These are phyloP conservation scores for Bradynema listronoti DNA, from an alignment of 1,140 invertebrate species.

Conservation along the genomic window DNA sequence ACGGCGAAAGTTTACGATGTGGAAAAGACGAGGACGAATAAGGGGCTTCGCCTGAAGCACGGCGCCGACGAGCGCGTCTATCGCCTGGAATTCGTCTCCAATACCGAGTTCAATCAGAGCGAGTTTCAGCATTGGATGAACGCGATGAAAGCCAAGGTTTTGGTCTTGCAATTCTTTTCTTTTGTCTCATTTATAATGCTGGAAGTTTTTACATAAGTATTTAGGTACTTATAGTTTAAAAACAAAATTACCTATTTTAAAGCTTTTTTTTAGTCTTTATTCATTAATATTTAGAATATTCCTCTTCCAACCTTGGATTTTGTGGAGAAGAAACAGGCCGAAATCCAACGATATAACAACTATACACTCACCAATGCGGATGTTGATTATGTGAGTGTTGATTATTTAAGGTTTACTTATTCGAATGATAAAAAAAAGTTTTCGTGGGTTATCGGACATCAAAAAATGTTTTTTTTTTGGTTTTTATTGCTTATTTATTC, in stretches of 20 bases:
- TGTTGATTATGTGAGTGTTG: slow-evolving; percentile 65
- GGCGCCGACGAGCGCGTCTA: slow-evolving; percentile 84
- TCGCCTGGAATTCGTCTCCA: slow-evolving; percentile 91
- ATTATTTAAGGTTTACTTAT: not conserved
- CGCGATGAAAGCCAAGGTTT: slow-evolving; percentile 64
- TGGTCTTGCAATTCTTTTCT: not conserved
- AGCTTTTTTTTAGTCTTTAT: too few relatives aligned
- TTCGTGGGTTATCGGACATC: too few relatives aligned
- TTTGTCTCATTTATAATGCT: not conserved
- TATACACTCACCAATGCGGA: slow-evolving; percentile 82
- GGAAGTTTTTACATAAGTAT: too few relatives aligned
- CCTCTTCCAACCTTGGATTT: slow-evolving; percentile 75
- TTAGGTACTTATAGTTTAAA: too few relatives aligned
- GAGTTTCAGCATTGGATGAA: slow-evolving; percentile 91
- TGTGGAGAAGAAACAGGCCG: slow-evolving; percentile 75
- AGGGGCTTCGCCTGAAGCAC: slow-evolving; percentile 70
- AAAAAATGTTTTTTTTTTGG: too few relatives aligned
- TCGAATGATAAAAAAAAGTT: not conserved
- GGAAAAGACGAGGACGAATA: slow-evolving; percentile 79
- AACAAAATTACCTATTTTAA: too few relatives aligned
- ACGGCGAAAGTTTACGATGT: slow-evolving; percentile 88
- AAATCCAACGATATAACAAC: slow-evolving; percentile 78
- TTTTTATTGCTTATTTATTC: too few relatives aligned
- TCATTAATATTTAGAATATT: slow-evolving; percentile 67
- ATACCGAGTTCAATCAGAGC: slow-evolving; percentile 80